These are phyloP conservation scores for Apotomis capreana DNA, from an alignment of 2,888 invertebrate species.

Conservation along the genomic window DNA sequence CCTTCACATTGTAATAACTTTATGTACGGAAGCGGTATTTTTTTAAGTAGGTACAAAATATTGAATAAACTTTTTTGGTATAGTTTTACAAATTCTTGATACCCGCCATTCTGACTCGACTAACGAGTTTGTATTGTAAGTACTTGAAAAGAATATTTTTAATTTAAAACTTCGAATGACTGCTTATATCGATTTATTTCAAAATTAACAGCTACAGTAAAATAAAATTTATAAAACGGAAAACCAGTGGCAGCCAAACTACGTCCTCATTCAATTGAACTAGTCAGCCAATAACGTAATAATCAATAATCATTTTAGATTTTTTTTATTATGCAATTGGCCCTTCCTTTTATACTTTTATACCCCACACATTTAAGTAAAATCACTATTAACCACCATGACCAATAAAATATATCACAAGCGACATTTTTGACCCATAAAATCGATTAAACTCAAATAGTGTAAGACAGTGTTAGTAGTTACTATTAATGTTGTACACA, in stretches of 20 bases:
- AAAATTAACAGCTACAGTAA: conserved; percentile 37
- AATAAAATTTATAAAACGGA: conserved; percentile 28
- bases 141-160: background rate
- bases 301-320: background rate
- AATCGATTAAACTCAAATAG: too few species aligned
- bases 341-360: background rate
- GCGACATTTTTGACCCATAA: too few species aligned
- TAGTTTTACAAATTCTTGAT: too few species aligned
- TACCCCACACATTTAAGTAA: background rate
- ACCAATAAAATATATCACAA: too few species aligned
- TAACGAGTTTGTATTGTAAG: too few species aligned
- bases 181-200: conserved; percentile 33
- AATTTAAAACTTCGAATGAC: conserved; percentile 31
- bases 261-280: conserved; percentile 30
- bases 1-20: too few species aligned
- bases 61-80: too few species aligned
- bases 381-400: background rate
- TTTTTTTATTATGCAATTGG: background rate
- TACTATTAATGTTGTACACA: too few species aligned
- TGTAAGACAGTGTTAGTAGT: too few species aligned
- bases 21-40: too few species aligned
- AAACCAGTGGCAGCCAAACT: conserved; percentile 33
- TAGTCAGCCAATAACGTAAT: conserved; percentile 1
- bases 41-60: too few species aligned
- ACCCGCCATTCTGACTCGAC: too few species aligned